These are phyloP conservation scores for Mastacembelus armatus DNA, from an alignment of 2,797 vertebrate genomes.

Conservation along the genomic window DNA sequence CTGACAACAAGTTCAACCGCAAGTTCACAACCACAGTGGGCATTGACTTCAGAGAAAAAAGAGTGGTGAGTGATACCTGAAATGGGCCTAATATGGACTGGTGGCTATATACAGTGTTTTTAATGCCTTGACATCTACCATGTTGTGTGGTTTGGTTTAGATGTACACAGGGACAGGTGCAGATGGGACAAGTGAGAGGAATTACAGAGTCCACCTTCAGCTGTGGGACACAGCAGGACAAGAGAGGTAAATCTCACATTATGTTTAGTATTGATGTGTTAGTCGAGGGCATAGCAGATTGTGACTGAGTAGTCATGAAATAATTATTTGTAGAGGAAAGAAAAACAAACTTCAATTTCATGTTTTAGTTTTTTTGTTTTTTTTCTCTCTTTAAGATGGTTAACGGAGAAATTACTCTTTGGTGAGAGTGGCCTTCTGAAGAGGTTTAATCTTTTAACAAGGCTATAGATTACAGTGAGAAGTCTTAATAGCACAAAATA, in stretches of 20 bases:
- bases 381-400: too few species aligned
- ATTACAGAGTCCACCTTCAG: constrained; percentile 93
- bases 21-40: constrained; percentile 96
- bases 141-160: constrained; percentile 71
- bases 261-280: background rate
- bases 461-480: too few species aligned
- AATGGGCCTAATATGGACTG: background rate
- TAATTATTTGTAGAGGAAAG: too few species aligned
- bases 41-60: constrained; percentile 96
- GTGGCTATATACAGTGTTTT: background rate
- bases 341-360: too few species aligned
- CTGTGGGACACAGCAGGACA: constrained; percentile 98
- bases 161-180: constrained; percentile 86
- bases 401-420: too few species aligned
- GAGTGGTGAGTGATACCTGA: constrained; percentile 89
- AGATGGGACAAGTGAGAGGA: constrained; percentile 87
- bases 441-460: too few species aligned
- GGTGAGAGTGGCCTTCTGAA: too few species aligned
- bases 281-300: too few species aligned
- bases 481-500: too few species aligned
- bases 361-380: too few species aligned
- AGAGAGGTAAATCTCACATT: constrained; percentile 85
- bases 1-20: constrained; percentile 93
- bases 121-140: background rate
- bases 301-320: too few species aligned